phyloP scores from a whole-genome alignment of 2,797 vertebrate species.

The Danio kyathit region DNA sequence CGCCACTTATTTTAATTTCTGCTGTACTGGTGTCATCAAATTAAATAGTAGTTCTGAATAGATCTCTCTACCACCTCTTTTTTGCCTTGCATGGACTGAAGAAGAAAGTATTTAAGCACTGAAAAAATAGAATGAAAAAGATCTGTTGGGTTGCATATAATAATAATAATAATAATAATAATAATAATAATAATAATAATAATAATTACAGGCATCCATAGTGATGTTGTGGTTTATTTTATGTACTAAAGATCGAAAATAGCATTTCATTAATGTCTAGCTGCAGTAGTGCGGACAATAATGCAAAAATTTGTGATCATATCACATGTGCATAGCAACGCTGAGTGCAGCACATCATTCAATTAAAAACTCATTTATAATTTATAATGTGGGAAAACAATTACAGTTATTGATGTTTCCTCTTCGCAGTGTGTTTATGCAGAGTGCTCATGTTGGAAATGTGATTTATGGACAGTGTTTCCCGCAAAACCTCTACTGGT shows the following conservation, averaged over 20 bases:
- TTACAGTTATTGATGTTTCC: constrained; percentile 14
- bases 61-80: too few relatives aligned
- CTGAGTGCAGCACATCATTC: constrained; percentile 17
- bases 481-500: not conserved
- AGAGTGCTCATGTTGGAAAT: not conserved
- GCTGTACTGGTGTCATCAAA: not conserved
- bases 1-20: not conserved
- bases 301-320: constrained; percentile 32
- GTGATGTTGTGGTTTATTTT: constrained; percentile 17
- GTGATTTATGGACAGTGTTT: constrained; percentile 10
- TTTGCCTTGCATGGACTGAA: too few relatives aligned
- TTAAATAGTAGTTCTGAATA: not conserved
- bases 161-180: constrained; percentile 11
- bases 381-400: constrained; percentile 34
- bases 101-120: too few relatives aligned
- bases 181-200: not conserved
- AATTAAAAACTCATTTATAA: constrained; percentile 43
- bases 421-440: not conserved
- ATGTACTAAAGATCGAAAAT: constrained; percentile 19
- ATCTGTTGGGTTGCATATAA: not conserved
- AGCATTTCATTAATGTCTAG: constrained; percentile 26
- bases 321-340: constrained; percentile 12
- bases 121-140: not conserved
- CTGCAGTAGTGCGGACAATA: constrained; percentile 1
- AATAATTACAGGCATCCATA: constrained; percentile 22